Conservation (phyloP, 2,797 vertebrate genomes). For the Cyprinella venusta region DNA sequence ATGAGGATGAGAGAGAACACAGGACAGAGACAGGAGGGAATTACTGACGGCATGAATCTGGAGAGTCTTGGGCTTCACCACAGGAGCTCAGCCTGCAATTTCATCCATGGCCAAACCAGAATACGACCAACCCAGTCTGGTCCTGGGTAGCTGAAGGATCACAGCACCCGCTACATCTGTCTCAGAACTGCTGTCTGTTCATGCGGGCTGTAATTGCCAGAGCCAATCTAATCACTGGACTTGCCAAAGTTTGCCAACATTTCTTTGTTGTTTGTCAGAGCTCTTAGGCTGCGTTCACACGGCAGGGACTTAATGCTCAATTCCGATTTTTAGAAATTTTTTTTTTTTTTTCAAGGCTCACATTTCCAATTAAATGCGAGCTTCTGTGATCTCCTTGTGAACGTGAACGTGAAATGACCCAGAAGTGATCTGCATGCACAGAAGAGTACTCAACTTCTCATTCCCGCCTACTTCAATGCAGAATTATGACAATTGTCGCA, state of each 20-base stretch:
- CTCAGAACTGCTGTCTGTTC: not conserved
- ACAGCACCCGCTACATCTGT: constrained; percentile 9
- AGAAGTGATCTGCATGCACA: no score
- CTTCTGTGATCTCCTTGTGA: no score
- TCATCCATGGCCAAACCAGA: constrained; percentile 48
- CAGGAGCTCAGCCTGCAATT: constrained; percentile 53
- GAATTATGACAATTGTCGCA: no score
- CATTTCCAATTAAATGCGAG: no score
- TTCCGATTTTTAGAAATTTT: no score
- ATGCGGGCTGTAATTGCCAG: not conserved
- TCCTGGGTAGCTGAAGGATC: not conserved
- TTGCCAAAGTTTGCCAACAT: not conserved
- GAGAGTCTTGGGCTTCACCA: constrained; percentile 39
- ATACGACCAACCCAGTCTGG: constrained; percentile 24
- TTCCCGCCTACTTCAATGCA: no score
- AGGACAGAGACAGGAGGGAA: constrained; percentile 11
- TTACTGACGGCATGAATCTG: constrained; percentile 34
- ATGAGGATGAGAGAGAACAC: constrained; percentile 12
- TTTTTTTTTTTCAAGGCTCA: no score
- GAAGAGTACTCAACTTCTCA: no score
- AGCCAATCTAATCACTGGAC: not conserved
- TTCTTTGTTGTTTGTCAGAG: no score
- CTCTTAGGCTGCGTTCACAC: no score
- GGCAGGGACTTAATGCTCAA: no score
- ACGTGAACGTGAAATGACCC: no score